Base-by-base conservation (phyloP, 2,797 vertebrate genomes). In the Epinephelus coioides region DNA sequence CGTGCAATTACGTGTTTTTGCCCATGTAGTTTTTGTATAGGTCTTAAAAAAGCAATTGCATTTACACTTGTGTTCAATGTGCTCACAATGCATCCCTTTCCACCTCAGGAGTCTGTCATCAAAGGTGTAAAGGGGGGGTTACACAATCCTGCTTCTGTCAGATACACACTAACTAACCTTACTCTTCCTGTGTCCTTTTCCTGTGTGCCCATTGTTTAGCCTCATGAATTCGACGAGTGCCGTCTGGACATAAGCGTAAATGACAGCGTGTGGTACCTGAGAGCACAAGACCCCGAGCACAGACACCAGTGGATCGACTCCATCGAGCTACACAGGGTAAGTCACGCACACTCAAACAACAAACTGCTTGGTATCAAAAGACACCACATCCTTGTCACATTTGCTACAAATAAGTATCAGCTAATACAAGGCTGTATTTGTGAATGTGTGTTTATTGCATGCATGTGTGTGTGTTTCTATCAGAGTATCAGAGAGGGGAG, bases 221-320 rank as follows among this genome's bases (percentile, higher is more conserved):
- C 97, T 71, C 98, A 98, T 71, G 97, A 98, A 90, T 99, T 99
- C 89, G 98, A 98, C 0, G 98, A 99, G 91, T 98, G 97, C 90
- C 96, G 98, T 21, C 96, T 99, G 95, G 98, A 99, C 90, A 97
- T 99, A 76, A 98, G 96, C 0, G 97, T 99, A 21, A 99, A 98
- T 18, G 98, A 99, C 79, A 99, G 97, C 2, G 97, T 98, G 84
- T 99, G 98, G 98, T 98, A 99, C 88, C 95, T 99, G n/a, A 95
- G 98, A 72, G 97, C 97, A 65, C 96, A 97, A 73, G 97, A 98
- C 87, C 95, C 96, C 0, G 96, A 98, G 85, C 98, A 97, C 88
- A 95, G 97, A 74, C 96, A 96, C 2, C 95, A 96, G 25, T 99
- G 98, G 98, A 95, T 98, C 67, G 97, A 98, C 79, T 96, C 97